Base-by-base conservation (phyloP, 2,113 vertebrate genomes). In the Cettia cetti region DNA sequence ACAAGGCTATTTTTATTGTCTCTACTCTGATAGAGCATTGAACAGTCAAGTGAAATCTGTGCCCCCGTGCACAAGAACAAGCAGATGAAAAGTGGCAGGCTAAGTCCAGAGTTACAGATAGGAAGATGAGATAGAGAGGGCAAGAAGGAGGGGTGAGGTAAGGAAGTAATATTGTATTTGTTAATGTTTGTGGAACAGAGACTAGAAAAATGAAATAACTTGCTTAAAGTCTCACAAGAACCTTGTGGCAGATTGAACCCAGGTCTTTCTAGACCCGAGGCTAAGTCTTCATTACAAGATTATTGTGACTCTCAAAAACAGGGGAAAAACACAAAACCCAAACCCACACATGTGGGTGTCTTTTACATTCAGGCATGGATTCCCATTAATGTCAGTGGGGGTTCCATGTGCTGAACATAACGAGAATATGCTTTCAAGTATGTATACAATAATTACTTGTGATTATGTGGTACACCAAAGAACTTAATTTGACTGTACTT, bases 381-480 rank as follows among this genome's bases (percentile, higher is more conserved):
- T 96, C 82, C 79, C 37, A 45, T 86, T 94, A 92, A 83, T 92
- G 86, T 93, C 86, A 90, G 79, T 64, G 88, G 93, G 96, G 90
- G 95, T 92, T 94, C 82, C 72, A n/a, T 97, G 72, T 84, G 85
- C 82, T 79, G 87, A 93, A 83, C 49, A 64, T 86, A 94, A 80
- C 0, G 0, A 86, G 82, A 95, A 60, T 86, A 56, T 90, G 56
- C 85, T 96, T 97, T 94, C 83, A 96, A 94, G 76, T 93, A 90
- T 40, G 68, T 81, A 76, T 84, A 68, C 72, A 95, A 28, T 96
- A 93, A 97, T 95, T 96, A 86, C 74, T 95, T 89, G 40, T 93
- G 88, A 96, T 96, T 96, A 90, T 96, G 95, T 95, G 94, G 94
- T 95, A 68, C 72, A 86, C 93, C 93, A 84, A 92, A 89, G 88